Evolutionary conservation across 2,113 vertebrate genomes (phyloP).

Genomic region (Vicugna pacos): DNA sequence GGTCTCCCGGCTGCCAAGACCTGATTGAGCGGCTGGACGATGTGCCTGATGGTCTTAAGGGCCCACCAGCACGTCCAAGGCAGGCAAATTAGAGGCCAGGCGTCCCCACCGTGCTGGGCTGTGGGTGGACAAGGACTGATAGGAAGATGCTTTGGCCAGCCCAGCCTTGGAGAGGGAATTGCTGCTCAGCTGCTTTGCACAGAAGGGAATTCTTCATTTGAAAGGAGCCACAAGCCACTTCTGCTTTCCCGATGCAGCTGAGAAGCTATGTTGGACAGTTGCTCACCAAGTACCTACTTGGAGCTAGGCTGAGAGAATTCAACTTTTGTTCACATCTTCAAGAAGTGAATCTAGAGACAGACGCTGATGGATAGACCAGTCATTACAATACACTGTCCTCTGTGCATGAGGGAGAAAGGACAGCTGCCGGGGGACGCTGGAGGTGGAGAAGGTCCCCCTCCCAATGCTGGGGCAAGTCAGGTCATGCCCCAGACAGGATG

Average conservation of each 20-base stretch:
- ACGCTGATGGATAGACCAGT: accelerated
- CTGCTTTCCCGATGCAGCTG: too few relatives aligned
- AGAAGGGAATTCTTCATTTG: background rate
- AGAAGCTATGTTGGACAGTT: accelerated
- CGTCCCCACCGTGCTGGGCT: background rate
- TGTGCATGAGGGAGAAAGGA: accelerated
- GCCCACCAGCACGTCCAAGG: background rate
- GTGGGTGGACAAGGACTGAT: background rate
- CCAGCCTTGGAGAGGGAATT: background rate
- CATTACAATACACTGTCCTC: accelerated
- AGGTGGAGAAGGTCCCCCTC: too few relatives aligned
- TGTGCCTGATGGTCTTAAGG: background rate
- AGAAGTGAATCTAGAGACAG: background rate
- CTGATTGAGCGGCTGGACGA: background rate
- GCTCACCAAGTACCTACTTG: background rate
- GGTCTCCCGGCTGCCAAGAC: background rate
- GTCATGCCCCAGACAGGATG: background rate
- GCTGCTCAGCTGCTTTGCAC: accelerated
- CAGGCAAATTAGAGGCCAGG: background rate
- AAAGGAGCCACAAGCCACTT: background rate
- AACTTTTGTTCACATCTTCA: background rate
- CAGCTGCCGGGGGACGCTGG: accelerated
- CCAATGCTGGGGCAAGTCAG: accelerated
- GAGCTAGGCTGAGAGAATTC: background rate
- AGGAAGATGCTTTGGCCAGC: background rate